These are phyloP conservation scores for Tragelaphus buxtoni DNA, from an alignment of 2,113 vertebrate genomes.

Conservation along the genomic window DNA sequence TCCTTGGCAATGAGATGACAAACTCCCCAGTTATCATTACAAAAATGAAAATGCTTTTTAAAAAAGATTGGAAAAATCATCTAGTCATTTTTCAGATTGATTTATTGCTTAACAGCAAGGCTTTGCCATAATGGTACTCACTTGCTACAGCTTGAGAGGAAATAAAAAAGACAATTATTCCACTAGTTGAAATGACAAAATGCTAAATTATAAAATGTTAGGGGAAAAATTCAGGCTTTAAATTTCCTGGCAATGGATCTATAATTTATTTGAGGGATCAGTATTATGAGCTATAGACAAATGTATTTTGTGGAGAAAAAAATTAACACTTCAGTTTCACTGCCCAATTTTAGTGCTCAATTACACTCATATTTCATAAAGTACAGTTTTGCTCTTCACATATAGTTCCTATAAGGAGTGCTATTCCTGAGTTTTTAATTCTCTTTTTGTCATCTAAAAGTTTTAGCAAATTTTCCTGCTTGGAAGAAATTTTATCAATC, in stretches of 20 bases:
- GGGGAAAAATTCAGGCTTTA: constrained; percentile 9
- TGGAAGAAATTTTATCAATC: neutral
- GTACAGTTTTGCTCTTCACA: neutral
- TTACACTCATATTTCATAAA: neutral
- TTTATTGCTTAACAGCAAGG: constrained; percentile 9
- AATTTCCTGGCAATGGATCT: constrained; percentile 26
- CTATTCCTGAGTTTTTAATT: neutral
- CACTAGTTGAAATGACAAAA: constrained; percentile 49
- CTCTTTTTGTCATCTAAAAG: neutral
- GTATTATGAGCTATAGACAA: neutral
- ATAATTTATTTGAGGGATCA: constrained; percentile 19
- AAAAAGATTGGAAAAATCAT: neutral
- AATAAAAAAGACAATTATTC: constrained; percentile 43
- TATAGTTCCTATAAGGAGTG: neutral
- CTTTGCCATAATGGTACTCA: neutral
- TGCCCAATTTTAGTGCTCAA: neutral
- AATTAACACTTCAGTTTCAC: neutral
- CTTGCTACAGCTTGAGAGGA: neutral
- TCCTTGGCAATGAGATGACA: neutral
- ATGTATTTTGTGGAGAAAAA: constrained; percentile 14
- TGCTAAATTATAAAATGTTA: constrained; percentile 38
- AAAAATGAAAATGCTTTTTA: constrained; percentile 19
- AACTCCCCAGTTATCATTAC: neutral
- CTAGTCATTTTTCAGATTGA: constrained; percentile 16
- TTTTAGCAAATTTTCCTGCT: neutral